Evolutionary conservation across 2,888 invertebrate species (phyloP).

Genomic region (Lochmaea crataegi): DNA sequence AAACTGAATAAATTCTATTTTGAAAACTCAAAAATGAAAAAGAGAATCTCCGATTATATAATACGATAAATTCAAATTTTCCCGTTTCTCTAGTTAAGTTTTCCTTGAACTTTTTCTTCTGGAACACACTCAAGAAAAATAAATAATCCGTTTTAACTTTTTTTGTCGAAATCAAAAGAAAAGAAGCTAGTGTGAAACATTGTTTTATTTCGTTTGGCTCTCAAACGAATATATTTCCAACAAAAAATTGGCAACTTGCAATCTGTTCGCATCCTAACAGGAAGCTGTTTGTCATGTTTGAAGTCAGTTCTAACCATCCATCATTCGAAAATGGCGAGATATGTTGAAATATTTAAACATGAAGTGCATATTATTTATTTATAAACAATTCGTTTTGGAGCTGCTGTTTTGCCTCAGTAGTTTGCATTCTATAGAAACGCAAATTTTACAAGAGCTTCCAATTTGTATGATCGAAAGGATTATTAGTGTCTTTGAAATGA

Average conservation of each 20-base stretch:
- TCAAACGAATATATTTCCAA: slow-evolving; percentile 9
- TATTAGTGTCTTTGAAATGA: no score
- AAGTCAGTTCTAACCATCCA: slow-evolving; percentile 14
- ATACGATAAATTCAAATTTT: not conserved
- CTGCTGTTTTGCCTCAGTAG: no score
- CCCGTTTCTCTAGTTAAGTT: not conserved
- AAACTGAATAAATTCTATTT: not conserved
- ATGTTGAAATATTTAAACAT: slow-evolving; percentile 17
- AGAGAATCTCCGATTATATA: not conserved
- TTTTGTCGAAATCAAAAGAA: not conserved
- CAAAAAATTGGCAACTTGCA: slow-evolving; percentile 26
- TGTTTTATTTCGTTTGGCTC: slow-evolving; percentile 19
- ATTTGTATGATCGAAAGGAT: no score
- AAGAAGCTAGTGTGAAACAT: slow-evolving; percentile 20
- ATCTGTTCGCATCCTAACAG: slow-evolving; percentile 21
- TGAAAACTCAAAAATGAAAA: not conserved
- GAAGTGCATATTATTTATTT: slow-evolving; percentile 17
- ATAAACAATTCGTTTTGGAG: no score
- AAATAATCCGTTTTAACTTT: slow-evolving; percentile 17
- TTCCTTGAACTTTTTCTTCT: slow-evolving; percentile 4
- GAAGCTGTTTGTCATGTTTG: slow-evolving; percentile 28
- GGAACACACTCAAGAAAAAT: slow-evolving; percentile 25
- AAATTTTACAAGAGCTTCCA: no score
- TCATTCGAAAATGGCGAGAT: not conserved
- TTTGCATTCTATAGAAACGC: no score